Conservation (phyloP, 1,140 invertebrate genomes). For the Meloidogyne exigua region DNA sequence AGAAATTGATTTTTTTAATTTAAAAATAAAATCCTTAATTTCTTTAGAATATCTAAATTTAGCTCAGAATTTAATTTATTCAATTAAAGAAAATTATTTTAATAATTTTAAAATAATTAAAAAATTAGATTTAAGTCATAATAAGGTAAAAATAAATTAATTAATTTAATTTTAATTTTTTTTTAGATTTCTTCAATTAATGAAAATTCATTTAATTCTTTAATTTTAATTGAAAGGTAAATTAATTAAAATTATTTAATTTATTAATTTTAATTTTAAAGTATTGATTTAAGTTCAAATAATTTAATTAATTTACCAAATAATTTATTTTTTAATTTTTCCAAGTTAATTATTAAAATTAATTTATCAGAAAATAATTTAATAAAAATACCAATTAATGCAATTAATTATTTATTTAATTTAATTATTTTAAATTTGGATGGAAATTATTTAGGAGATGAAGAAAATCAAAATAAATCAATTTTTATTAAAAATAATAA, state of each 20-base stretch:
- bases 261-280: background rate
- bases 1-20: constrained; percentile 28
- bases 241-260: background rate
- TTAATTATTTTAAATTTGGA: background rate
- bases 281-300: background rate
- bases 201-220: background rate
- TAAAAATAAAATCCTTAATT: constrained; percentile 31
- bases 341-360: background rate
- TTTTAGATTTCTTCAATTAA: background rate
- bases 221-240: background rate
- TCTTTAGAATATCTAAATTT: constrained; percentile 23
- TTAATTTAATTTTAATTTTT: background rate
- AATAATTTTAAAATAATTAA: constrained; percentile 34
- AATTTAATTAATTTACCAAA: background rate
- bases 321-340: background rate
- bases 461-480: background rate
- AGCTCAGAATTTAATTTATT: constrained; percentile 35
- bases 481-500: background rate
- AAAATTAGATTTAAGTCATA: constrained; percentile 44
- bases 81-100: constrained; percentile 32
- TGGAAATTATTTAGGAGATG: background rate
- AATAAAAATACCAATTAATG: background rate
- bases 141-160: constrained; percentile 33
- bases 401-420: background rate
- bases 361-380: background rate